Evolutionary conservation across 2,888 invertebrate genomes (phyloP).

Genomic region (Dioctria linearis): DNA sequence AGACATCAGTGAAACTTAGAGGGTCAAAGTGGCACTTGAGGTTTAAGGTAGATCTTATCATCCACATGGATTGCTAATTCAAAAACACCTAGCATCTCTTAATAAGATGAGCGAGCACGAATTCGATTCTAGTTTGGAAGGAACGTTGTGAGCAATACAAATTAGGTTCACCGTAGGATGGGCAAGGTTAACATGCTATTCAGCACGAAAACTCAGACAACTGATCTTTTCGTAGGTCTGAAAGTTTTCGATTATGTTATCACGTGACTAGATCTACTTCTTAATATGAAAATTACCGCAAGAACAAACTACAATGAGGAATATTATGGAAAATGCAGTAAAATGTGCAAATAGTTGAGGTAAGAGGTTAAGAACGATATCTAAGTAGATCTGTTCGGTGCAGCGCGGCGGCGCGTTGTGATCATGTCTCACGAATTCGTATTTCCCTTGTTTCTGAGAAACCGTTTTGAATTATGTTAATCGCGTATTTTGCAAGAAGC

Average conservation of each 20-base stretch:
- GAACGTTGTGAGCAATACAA: conserved; percentile 17
- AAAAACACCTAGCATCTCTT: background rate
- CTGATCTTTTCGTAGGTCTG: conserved; percentile 15
- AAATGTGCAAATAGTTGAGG: conserved; percentile 2
- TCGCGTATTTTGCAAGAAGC: conserved; percentile 30
- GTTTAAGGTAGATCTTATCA: conserved; percentile 27
- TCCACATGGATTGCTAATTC: conserved; percentile 15
- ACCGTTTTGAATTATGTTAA: conserved; percentile 19
- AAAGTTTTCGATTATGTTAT: conserved; percentile 38
- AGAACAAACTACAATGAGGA: conserved; percentile 2
- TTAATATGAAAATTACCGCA: background rate
- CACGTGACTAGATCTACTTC: conserved; percentile 6
- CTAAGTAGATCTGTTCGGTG: conserved; percentile 16
- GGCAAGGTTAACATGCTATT: conserved; percentile 35
- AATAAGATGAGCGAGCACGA: background rate
- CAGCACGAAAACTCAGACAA: conserved; percentile 21
- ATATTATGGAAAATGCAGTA: conserved; percentile 10
- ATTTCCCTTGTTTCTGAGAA: conserved; percentile 23
- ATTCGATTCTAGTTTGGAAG: conserved; percentile 13
- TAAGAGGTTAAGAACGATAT: conserved; percentile 30
- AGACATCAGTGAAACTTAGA: background rate
- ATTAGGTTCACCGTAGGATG: conserved; percentile 42
- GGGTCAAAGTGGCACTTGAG: background rate
- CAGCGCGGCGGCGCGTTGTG: background rate
- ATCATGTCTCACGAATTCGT: conserved; percentile 28